Conservation (phyloP, 2,888 invertebrate genomes). For the Acleris literana region DNA sequence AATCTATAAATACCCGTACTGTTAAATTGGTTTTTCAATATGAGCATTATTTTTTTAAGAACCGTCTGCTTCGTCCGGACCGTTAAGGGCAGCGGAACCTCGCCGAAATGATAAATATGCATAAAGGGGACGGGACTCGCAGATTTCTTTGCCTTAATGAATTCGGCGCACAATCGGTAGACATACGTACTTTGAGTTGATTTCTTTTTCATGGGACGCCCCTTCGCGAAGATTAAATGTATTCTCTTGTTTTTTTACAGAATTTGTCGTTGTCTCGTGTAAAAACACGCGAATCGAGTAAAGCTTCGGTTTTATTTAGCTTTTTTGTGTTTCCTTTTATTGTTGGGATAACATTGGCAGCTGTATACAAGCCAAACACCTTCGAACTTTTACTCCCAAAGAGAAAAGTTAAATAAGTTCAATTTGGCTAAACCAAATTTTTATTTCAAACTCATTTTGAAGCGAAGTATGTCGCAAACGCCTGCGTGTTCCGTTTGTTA, state of each 20-base stretch:
- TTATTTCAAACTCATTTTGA: conserved; percentile 26
- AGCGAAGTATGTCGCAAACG: conserved; percentile 17
- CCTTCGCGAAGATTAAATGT: conserved; percentile 16
- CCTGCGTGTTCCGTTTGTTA: conserved; percentile 17
- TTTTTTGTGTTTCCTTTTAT: not conserved
- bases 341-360: not conserved
- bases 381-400: too few species aligned
- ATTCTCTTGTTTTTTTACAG: conserved; percentile 16
- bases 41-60: conserved; percentile 29
- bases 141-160: conserved; percentile 33
- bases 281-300: not conserved
- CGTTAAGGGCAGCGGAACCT: conserved; percentile 25
- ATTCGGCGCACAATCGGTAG: conserved; percentile 32
- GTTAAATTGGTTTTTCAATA: conserved; percentile 28
- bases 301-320: not conserved
- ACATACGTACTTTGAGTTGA: conserved; percentile 31
- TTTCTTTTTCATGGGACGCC: conserved; percentile 24
- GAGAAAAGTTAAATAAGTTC: conserved; percentile 15
- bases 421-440: conserved; percentile 16
- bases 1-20: conserved; percentile 21
- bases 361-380: conserved; percentile 3
- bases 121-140: conserved; percentile 35
- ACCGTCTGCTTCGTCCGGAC: conserved; percentile 24
- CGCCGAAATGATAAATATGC: conserved; percentile 39
- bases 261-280: conserved; percentile 8